Conservation (phyloP, 1,140 invertebrate genomes). For the Globodera rostochiensis region DNA sequence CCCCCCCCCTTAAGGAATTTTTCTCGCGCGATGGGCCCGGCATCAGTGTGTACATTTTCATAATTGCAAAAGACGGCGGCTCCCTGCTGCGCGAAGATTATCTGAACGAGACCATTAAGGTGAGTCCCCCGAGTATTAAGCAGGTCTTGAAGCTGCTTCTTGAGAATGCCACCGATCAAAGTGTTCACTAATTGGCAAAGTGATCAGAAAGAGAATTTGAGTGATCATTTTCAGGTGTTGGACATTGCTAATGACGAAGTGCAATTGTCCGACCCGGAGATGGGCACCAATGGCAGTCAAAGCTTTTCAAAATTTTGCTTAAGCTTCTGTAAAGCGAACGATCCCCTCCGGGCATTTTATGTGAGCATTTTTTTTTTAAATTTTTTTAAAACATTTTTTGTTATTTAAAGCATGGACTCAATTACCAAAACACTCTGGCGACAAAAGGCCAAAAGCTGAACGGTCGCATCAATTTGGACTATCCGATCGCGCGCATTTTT, state of each 20-base stretch:
- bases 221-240: slow-evolving; percentile 48
- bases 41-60: slow-evolving; percentile 57
- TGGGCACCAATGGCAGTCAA: slow-evolving; percentile 16
- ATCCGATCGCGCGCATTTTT: slow-evolving; percentile 55
- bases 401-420: slow-evolving; percentile 53
- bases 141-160: slow-evolving; percentile 19
- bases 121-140: slow-evolving; percentile 17
- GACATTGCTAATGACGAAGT: slow-evolving; percentile 55
- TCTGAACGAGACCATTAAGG: slow-evolving; percentile 56
- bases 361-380: slow-evolving; percentile 22
- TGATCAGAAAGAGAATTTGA: slow-evolving; percentile 15
- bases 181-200: not conserved
- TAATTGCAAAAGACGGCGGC: slow-evolving; percentile 59
- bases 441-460: slow-evolving; percentile 43
- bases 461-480: slow-evolving; percentile 50
- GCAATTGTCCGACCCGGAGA: slow-evolving; percentile 44
- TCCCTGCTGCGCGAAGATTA: slow-evolving; percentile 58
- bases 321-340: slow-evolving; percentile 59
- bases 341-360: slow-evolving; percentile 59
- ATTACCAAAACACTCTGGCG: slow-evolving; percentile 48
- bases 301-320: slow-evolving; percentile 57
- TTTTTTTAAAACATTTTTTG: slow-evolving; percentile 12
- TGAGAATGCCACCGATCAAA: not conserved
- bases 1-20: slow-evolving; percentile 48
- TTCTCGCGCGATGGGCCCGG: slow-evolving; percentile 55